Evolutionary conservation across 2,113 vertebrate genomes (phyloP).

Genomic region (Tupaia tana): DNA sequence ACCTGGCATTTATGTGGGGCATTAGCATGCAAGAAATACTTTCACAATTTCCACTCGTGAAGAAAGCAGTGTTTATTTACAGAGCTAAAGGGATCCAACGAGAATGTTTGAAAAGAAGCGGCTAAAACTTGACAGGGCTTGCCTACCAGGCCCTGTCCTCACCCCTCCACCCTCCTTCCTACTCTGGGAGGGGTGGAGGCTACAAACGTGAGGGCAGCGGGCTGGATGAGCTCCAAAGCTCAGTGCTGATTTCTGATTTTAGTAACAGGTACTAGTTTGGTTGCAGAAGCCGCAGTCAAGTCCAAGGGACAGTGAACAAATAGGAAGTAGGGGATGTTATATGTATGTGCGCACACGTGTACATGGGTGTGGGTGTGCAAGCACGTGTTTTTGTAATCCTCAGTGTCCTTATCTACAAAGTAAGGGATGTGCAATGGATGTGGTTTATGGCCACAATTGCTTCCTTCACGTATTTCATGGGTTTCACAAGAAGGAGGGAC

Average conservation of each 20-base stretch:
- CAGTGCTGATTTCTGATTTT: not conserved
- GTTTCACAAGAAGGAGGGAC: not conserved
- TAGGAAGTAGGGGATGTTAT: not conserved
- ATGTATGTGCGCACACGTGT: fast-evolving
- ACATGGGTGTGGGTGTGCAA: no score
- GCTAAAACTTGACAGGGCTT: not conserved
- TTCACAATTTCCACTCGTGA: not conserved
- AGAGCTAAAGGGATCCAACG: not conserved
- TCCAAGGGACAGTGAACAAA: not conserved
- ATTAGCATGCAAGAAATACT: not conserved
- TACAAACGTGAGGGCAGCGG: not conserved
- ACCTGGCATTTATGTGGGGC: not conserved
- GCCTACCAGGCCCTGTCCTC: not conserved
- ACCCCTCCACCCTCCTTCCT: not conserved
- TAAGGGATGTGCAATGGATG: not conserved
- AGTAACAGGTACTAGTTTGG: not conserved
- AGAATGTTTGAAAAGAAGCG: not conserved
- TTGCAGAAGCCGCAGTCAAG: not conserved
- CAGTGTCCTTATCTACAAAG: not conserved
- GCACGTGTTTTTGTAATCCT: not conserved
- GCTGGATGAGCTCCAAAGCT: not conserved
- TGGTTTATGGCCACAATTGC: not conserved
- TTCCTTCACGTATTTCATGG: not conserved
- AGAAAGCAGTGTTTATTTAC: constrained; percentile 2
- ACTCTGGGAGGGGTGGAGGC: not conserved